Percentiles rank a stretch among this genome's conserved stretches.
These are phyloP conservation scores for Thyatira batis DNA, from an alignment of 2,888 invertebrate species.

Conservation along the genomic window DNA sequence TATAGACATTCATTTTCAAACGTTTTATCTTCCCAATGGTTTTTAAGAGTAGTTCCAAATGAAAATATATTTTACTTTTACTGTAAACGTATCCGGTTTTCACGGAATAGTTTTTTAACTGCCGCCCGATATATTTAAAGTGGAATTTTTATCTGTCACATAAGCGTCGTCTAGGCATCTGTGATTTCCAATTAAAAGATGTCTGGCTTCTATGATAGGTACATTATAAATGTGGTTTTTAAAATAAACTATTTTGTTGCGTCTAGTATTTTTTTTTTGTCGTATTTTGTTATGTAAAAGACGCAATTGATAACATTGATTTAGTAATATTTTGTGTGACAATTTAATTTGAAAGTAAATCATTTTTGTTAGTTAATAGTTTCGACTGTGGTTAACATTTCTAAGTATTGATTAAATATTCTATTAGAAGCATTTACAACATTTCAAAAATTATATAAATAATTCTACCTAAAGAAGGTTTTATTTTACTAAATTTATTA, in stretches of 20 bases:
- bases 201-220: constrained; percentile 27
- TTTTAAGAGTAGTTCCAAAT: constrained; percentile 17
- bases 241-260: neutral
- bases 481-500: too few relatives aligned
- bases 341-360: too few relatives aligned
- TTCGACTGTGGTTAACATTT: too few relatives aligned
- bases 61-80: constrained; percentile 23
- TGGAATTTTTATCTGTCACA: constrained; percentile 68
- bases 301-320: neutral
- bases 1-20: neutral
- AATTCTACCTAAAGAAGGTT: too few relatives aligned
- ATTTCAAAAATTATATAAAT: too few relatives aligned
- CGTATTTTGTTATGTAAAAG: neutral
- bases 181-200: constrained; percentile 57
- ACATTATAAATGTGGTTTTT: neutral
- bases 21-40: neutral
- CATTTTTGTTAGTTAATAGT: too few relatives aligned
- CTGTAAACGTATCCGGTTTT: constrained; percentile 7
- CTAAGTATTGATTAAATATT: neutral
- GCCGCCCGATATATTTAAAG: constrained; percentile 48
- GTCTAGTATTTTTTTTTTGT: neutral
- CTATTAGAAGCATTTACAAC: too few relatives aligned
- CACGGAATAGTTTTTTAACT: constrained; percentile 16
- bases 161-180: constrained; percentile 64
- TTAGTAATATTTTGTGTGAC: too few relatives aligned